Base-by-base conservation (phyloP, 2,888 invertebrate genomes). In the Stenoptilia bipunctidactyla region DNA sequence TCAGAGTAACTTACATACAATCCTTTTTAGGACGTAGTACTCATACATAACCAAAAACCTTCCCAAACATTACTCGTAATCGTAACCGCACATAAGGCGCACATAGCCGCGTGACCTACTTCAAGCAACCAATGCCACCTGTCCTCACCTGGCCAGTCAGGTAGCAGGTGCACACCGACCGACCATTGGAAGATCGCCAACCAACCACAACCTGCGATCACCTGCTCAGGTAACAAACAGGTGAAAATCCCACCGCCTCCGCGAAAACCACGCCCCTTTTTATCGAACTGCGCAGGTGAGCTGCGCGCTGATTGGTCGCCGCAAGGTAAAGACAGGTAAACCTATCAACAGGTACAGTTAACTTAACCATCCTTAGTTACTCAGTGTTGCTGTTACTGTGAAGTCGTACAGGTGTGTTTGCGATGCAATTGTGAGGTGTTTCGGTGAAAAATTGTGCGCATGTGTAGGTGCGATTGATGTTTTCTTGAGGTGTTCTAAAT, bases 231-330 rank as follows among this genome's bases (percentile, higher is more conserved):
- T 45, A 44, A 44, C 39, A 39, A 45, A 39, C 76, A 77, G 77
- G 76, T 79, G 66, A 60, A 53, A 53, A 62, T 44, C 56, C 46
- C 49, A 45, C 52, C 67, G 66, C 58, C 62, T 58, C 53, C 53
- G 54, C 56, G 13, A 49, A 58, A 51, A 53, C 71, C 72, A 70
- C 76, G 77, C 79, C 79, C 63, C 54, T 56, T 64, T 69, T 69
- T 82, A 83, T 82, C 77, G 82, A 83, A 56, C 82, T 83, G 82
- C 82, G 82, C 82, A 80, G 76, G 80, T 77, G 55, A 55, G 60
- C 58, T 83, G 82, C 82, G 82, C 82, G 76, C 62, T 65, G 73
- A 83, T 83, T 83, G 82, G 74, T 56, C 58, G 65, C 50, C 50
- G 52, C 51, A 63, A 68, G 71, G 65, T 71, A 57, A 54, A 52